Conservation (phyloP, 1,140 invertebrate species). For the Geopemphigus sp. region DNA sequence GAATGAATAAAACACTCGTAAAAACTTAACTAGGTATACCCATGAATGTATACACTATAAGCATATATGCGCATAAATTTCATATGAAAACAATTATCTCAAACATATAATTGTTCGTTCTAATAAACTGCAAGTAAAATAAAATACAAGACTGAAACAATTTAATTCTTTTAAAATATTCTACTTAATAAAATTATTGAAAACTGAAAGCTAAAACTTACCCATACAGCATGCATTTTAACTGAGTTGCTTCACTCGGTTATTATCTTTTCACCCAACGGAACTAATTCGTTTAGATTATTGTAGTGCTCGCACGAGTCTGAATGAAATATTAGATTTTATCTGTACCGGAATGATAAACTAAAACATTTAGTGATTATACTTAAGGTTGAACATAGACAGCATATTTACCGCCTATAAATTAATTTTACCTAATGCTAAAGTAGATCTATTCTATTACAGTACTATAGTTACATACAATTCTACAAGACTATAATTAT, state of each 20-base stretch:
- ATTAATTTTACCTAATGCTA: constrained; percentile 6
- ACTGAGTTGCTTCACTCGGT: neutral
- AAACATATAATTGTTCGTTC: neutral
- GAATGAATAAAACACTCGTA: too few relatives aligned
- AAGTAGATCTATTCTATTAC: constrained; percentile 20
- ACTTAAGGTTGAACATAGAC: neutral
- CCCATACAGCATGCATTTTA: neutral
- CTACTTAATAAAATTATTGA: constrained; percentile 8
- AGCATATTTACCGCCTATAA: constrained; percentile 24
- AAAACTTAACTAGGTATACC: too few relatives aligned
- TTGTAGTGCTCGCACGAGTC: constrained; percentile 2
- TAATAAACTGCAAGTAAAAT: neutral
- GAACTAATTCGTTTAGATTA: constrained; percentile 21
- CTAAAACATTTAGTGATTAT: neutral
- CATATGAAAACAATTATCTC: neutral
- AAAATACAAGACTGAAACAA: neutral
- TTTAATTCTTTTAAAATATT: neutral
- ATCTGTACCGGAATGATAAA: constrained; percentile 17
- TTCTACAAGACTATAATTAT: neutral
- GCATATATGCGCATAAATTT: neutral
- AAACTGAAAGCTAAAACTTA: neutral
- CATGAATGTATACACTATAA: too few relatives aligned
- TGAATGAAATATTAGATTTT: neutral
- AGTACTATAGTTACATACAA: neutral
- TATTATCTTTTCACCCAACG: neutral